A percentile compares a stretch with the other conserved stretches of the same genome.
Evolutionary conservation across 2,888 invertebrate genomes (phyloP).

Genomic region (Brachycybe producta): DNA sequence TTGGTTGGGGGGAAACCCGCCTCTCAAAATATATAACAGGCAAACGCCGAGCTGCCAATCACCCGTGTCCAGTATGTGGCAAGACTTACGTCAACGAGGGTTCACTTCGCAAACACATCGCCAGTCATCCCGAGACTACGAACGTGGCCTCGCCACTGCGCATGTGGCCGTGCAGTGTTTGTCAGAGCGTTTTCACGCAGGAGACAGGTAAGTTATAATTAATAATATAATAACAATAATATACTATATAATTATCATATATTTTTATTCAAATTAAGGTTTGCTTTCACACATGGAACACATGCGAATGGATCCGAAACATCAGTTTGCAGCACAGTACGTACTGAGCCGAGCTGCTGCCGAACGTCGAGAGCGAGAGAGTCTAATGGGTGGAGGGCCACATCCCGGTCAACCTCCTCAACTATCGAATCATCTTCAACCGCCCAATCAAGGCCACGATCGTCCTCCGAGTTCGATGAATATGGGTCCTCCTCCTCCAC

Average conservation of each 20-base stretch:
- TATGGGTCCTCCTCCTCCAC: too few relatives aligned
- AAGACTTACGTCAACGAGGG: conserved; percentile 93
- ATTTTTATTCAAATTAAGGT: conserved; percentile 44
- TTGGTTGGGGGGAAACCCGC: too few relatives aligned
- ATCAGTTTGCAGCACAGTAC: conserved; percentile 89
- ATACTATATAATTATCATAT: not conserved
- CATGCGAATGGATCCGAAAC: conserved; percentile 92
- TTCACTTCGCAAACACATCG: conserved; percentile 78
- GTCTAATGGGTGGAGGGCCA: conserved; percentile 44
- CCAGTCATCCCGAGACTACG: conserved; percentile 82
- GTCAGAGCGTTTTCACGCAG: conserved; percentile 87
- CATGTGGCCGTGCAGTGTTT: conserved; percentile 94
- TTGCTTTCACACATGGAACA: conserved; percentile 88
- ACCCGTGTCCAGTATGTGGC: conserved; percentile 87
- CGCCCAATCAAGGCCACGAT: too few relatives aligned
- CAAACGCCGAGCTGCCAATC: conserved; percentile 85
- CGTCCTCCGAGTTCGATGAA: too few relatives aligned
- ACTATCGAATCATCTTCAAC: too few relatives aligned
- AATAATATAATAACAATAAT: not conserved
- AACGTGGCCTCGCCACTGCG: conserved; percentile 59
- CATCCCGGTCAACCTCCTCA: too few relatives aligned
- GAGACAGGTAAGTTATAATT: conserved; percentile 61
- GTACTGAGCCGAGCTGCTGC: conserved; percentile 81
- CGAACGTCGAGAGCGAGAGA: conserved; percentile 71
- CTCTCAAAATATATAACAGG: too few relatives aligned